Conservation (phyloP, 2,888 invertebrate species). For the Diaprepes abbreviatus region DNA sequence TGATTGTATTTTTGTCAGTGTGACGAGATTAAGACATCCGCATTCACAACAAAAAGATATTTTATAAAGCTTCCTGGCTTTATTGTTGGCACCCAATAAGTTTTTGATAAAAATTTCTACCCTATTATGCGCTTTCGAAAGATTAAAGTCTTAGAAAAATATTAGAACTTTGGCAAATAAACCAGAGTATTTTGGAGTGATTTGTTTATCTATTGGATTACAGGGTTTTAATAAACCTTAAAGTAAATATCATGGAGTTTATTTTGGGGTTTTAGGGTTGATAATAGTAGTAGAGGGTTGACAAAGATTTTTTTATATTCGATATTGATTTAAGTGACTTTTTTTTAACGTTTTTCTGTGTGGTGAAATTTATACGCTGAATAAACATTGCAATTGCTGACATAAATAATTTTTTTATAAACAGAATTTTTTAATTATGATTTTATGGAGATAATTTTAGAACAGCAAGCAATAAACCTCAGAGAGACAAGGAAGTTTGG, state of each 20-base stretch:
- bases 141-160: conserved; percentile 37
- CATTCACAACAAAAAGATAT: conserved; percentile 27
- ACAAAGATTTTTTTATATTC: neutral
- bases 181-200: conserved; percentile 15
- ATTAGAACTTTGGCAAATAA: conserved; percentile 33
- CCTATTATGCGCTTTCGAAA: conserved; percentile 8
- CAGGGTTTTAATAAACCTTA: conserved; percentile 36
- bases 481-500: too few species aligned
- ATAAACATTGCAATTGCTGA: too few species aligned
- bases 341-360: neutral
- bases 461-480: too few species aligned
- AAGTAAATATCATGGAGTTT: conserved; percentile 17
- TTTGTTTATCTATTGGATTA: conserved; percentile 24
- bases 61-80: conserved; percentile 13
- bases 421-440: too few species aligned
- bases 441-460: too few species aligned
- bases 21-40: conserved; percentile 36
- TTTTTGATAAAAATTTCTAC: conserved; percentile 25
- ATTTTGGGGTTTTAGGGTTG: neutral
- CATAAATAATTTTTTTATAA: too few species aligned
- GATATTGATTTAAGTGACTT: conserved; percentile 2
- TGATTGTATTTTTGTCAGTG: conserved; percentile 33
- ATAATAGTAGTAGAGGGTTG: conserved; percentile 2
- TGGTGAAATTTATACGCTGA: too few species aligned
- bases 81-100: conserved; percentile 17